Percentiles rank a stretch among this genome's conserved stretches.
These are phyloP conservation scores for Piprites chloris DNA, from an alignment of 2,113 vertebrate species.

Conservation along the genomic window DNA sequence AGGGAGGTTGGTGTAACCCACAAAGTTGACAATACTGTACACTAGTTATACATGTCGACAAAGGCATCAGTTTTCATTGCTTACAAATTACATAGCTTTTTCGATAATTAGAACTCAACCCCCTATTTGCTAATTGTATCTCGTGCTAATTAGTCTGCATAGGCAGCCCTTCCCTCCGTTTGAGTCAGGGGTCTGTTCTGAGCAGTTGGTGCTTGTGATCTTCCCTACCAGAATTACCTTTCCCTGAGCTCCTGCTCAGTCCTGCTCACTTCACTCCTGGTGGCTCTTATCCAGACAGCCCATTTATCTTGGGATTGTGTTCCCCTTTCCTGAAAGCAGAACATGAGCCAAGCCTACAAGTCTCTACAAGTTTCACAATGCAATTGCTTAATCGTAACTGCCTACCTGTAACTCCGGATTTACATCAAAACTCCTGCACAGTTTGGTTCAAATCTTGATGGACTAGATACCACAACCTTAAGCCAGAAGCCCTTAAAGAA, in stretches of 20 bases:
- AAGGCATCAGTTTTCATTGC: background rate
- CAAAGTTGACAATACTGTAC: background rate
- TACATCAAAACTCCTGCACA: background rate
- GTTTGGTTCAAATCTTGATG: background rate
- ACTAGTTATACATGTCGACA: background rate
- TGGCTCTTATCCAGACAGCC: background rate
- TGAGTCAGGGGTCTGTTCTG: background rate
- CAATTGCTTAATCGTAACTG: background rate
- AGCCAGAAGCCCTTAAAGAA: background rate
- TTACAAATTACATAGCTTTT: background rate
- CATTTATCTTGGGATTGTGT: background rate
- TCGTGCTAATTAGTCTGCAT: background rate
- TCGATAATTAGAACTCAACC: background rate
- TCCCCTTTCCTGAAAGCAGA: background rate
- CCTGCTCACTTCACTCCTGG: background rate
- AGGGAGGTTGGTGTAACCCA: background rate
- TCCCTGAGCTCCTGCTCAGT: background rate
- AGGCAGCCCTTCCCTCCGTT: background rate
- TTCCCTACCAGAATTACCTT: background rate
- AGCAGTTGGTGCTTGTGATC: background rate
- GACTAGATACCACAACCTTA: background rate
- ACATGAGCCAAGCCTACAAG: background rate
- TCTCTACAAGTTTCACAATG: background rate
- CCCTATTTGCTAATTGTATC: background rate
- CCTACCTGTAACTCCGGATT: background rate